Base-by-base conservation (phyloP, 30 jellyfish, hydroid and myxozoan genomes). In the Hydractinia echinata region DNA sequence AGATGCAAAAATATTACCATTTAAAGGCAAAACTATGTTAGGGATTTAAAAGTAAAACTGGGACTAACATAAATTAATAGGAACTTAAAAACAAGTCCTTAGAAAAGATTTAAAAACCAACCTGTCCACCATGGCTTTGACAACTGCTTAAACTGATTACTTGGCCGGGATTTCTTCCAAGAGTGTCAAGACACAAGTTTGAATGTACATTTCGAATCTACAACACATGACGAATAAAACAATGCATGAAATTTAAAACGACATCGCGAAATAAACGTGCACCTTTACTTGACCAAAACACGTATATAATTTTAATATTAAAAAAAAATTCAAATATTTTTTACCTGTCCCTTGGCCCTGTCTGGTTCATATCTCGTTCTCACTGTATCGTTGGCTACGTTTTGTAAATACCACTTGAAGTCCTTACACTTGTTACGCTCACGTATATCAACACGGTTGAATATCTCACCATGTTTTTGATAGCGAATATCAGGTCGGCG, bases 341-440 rank as follows among this genome's bases (percentile, higher is more conserved):
- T 8, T 82, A 94, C 99, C 96, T 88, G 94, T 13, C 99, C 99
- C 82, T 78, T 84, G 50, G 95, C 97, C 20, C 90, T 84, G 73
- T 86, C 98, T 21, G 98, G 99, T 69, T 95, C 99, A 76, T 89
- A 95, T 51, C 87, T 73, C 15, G 97, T 88, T 61, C 95, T 81
- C 19, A 95, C 85, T 0, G 99, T 95, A 76, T 95, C 99, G 67
- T 89, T 82, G 51, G 89, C 96, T 54, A 95, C 88, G 83, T 95
- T 95, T 16, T 83, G 87, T 53, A 95, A 89, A 84, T 85, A 95
- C 99, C 99, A 95, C 14, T 86, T 83, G 61, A 95, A 95, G 66
- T 84, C 79, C 72, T 89, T 95, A 71, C 99, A 95, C 60, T 89
- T 81, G 53, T 85, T 82, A 39, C 72, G 55, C 77, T 81, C 79